Base-by-base conservation (phyloP, 2,113 vertebrate species). In the Elachura formosa region DNA sequence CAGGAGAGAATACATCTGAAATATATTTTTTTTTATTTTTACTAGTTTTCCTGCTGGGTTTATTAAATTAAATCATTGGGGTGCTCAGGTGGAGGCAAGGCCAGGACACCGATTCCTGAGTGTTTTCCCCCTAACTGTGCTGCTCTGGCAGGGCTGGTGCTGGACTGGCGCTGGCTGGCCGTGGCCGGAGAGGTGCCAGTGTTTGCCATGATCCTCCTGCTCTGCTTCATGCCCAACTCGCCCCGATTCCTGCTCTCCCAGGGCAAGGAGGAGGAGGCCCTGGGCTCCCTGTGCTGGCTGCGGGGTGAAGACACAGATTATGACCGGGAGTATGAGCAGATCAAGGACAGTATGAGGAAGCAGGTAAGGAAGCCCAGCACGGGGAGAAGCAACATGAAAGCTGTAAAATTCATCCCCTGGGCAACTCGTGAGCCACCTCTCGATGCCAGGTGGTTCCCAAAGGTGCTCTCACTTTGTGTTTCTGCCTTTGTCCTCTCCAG, bases 111-210 rank as follows among this genome's bases (percentile, higher is more conserved):
- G 68, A 45, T 33, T 14, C 28, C 74, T 40, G 71, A 8, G 12
- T 31, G 29, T 28, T 62, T n/a, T 40, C n/a, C 4, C 25, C 49
- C 46, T 80, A 17, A 68, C 38, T 4, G 3, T 34, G 45, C 75
- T 78, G 83, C 31, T 76, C 14, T 6, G 21, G 14, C 96, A 99
- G 99, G 98, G 73, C 97, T 99, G 94, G 54, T 97, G 88, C 95
- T 99, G 74, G 97, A 98, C 0, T 99, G 99, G 99, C 98, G 99
- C 55, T 99, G 99, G 99, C 97, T 99, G 97, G 99, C 99, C 0
- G 95, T 99, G 28, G 98, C 97, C 0, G 99, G 99, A 16, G 98
- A 98, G 87, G 93, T 98, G 16, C 99, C 99, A 0, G 98, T 98
- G 22, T 26, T 99, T 21, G 0, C 96, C 45, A 99, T 99, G 99